Conservation (phyloP, 2,113 vertebrate genomes). For the Oreamnos americanus region DNA sequence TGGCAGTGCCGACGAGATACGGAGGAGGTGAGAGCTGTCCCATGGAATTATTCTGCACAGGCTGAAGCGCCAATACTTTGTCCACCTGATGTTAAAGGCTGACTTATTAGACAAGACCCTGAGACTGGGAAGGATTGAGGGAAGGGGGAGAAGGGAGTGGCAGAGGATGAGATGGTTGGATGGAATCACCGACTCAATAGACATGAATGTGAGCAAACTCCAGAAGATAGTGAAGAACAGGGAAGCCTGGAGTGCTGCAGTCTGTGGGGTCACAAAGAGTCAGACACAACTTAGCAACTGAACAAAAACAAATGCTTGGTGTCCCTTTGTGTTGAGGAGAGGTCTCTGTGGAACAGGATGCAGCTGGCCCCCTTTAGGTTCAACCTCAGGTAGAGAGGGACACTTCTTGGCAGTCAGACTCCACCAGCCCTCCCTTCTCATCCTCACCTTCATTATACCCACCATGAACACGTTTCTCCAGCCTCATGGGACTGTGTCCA, state of each 20-base stretch:
- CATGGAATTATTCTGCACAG: background rate
- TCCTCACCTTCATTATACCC: background rate
- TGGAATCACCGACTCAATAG: background rate
- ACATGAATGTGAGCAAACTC: background rate
- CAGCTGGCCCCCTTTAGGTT: fast-evolving
- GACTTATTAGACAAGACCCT: background rate
- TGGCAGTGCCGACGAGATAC: too few relatives aligned
- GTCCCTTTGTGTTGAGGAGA: background rate
- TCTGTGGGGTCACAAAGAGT: background rate
- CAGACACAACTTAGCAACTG: background rate
- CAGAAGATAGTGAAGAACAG: background rate
- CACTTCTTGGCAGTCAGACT: background rate
- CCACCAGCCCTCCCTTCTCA: background rate
- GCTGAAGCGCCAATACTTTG: background rate
- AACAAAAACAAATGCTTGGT: background rate
- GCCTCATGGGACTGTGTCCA: background rate
- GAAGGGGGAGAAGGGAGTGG: background rate
- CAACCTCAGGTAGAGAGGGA: background rate
- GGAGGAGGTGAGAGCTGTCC: background rate
- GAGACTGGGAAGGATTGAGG: background rate
- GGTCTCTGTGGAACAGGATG: background rate
- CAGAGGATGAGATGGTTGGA: background rate
- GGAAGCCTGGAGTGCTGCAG: background rate
- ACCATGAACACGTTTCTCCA: fast-evolving
- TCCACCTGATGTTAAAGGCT: background rate